Base-by-base conservation (phyloP, 2,888 invertebrate species). In the Hoplodrina ambigua region DNA sequence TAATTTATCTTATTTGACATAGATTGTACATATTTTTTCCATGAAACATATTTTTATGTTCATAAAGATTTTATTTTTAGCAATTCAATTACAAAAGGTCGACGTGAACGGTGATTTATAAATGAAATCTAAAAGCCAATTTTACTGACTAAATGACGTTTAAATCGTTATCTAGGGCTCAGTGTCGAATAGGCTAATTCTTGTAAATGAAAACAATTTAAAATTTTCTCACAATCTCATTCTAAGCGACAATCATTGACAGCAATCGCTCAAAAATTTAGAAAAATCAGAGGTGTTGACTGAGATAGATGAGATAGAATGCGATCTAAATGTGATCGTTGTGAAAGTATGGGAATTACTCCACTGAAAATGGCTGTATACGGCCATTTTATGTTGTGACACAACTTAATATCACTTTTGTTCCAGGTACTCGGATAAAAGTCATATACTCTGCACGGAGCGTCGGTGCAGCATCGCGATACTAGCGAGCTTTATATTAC, bases 391-490 rank as follows among this genome's bases (percentile, higher is more conserved):
- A 25, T 15, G 0, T 46, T 19, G 13, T 25, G 20, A n/a, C 49
- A 58, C 13, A 11, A 69, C 30, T 46, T 41, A 37, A 54, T 69
- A 63, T 19, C 65, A 50, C 20, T 72, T 25, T 69, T 68, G 57
- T 90, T 91, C n/a, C 96, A 98, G 98, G 89, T 98, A 98, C 91
- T 98, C 98, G 0, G 97, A 98, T 75, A 96, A 96, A 87, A 97
- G 97, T 83, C 97, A 97, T 86, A 96, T 97, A 33, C 96, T 98
- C 87, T 99, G 98, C 90, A 97, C 98, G 61, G 97, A 98, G 86
- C 94, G 97, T 17, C 97, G 98, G 67, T 98, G 99, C 89, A 97
- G 97, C 77, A 94, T 97, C 74, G 98, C 98, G 17, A 98, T 99
- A 77, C 90, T 97, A 30, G 94, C 97, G 74, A 98, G 98, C 83